Conservation (phyloP, 30 jellyfish, hydroid and myxozoan genomes). For the Pseudorhiza aurosa region DNA sequence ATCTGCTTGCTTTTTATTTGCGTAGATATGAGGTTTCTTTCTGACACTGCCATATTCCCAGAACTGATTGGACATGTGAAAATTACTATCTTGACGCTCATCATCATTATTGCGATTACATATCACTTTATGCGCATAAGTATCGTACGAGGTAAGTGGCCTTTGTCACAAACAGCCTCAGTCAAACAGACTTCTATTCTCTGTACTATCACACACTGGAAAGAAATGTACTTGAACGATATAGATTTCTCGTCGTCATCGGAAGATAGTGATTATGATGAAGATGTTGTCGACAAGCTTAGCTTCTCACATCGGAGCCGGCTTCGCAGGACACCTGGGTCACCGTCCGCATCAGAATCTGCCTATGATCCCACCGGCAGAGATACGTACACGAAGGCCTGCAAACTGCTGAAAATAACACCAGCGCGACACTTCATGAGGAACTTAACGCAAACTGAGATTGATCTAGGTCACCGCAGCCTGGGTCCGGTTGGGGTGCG, state of each 20-base stretch:
- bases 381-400: conserved; percentile 34
- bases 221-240: neutral
- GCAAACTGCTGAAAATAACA: conserved; percentile 19
- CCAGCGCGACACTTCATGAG: conserved; percentile 41
- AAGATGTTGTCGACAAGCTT: neutral
- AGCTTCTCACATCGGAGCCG: neutral
- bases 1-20: too few relatives aligned
- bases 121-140: too few relatives aligned
- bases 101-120: too few relatives aligned
- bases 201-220: too few relatives aligned
- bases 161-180: too few relatives aligned
- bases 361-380: conserved; percentile 31
- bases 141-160: too few relatives aligned
- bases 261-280: conserved; percentile 8
- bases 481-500: conserved; percentile 43
- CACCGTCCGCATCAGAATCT: neutral
- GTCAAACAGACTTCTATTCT: too few relatives aligned
- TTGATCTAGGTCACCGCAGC: conserved; percentile 42
- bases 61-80: too few relatives aligned
- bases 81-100: too few relatives aligned
- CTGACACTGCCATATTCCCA: too few relatives aligned
- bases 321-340: neutral
- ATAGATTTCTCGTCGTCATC: neutral
- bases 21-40: too few relatives aligned
- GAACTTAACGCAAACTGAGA: conserved; percentile 16